phyloP scores from a whole-genome alignment of 2,113 vertebrate genomes.

The Anolis carolinensis region DNA sequence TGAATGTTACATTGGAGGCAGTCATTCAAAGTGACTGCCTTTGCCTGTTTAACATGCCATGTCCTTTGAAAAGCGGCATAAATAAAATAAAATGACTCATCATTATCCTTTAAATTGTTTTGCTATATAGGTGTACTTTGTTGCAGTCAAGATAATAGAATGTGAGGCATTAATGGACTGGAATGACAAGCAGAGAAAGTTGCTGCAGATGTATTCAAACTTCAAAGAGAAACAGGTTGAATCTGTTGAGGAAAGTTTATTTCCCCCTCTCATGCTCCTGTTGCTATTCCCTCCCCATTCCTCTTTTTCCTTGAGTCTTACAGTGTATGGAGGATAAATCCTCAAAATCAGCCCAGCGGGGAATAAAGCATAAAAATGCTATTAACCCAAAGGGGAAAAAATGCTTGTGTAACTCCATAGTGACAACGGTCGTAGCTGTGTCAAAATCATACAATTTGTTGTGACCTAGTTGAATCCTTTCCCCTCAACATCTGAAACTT shows the following conservation, averaged over 20 bases:
- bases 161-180: constrained; percentile 37
- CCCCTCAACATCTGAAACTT: constrained; percentile 65
- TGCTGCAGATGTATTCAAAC: constrained; percentile 3
- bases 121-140: constrained; percentile 20
- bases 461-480: constrained; percentile 74
- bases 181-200: constrained; percentile 41
- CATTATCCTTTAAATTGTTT: constrained; percentile 41
- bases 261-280: neutral
- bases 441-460: constrained; percentile 65
- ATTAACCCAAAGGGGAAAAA: constrained; percentile 69
- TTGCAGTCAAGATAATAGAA: constrained; percentile 23
- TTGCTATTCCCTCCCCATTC: neutral
- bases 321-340: constrained; percentile 55
- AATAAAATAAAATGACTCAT: constrained; percentile 38
- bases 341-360: constrained; percentile 66
- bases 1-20: constrained; percentile 13
- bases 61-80: constrained; percentile 6
- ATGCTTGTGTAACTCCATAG: constrained; percentile 61
- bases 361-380: constrained; percentile 64
- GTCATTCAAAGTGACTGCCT: constrained; percentile 12
- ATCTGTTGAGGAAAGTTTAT: constrained; percentile 31
- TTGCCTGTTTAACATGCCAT: constrained; percentile 25
- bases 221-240: constrained; percentile 25
- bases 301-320: constrained; percentile 4
- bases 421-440: constrained; percentile 64